Conservation (phyloP, 2,113 vertebrate species). For the Picathartes gymnocephalus region DNA sequence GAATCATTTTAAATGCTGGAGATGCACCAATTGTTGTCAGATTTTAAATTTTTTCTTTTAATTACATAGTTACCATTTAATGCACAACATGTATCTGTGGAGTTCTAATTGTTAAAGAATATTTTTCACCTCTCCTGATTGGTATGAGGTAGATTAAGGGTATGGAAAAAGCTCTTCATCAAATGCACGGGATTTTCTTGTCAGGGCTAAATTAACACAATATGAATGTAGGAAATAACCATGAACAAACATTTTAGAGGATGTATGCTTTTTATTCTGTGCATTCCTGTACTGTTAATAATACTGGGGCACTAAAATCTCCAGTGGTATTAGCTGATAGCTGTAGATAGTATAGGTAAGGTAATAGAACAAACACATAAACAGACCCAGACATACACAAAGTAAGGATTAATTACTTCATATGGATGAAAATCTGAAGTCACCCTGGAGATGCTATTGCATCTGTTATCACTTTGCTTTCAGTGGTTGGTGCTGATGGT, state of each 20-base stretch:
- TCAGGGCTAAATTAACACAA: background rate
- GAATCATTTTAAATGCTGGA: constrained; percentile 85
- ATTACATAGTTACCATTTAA: constrained; percentile 77
- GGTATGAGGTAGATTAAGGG: background rate
- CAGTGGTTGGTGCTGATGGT: background rate
- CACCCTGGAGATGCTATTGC: constrained; percentile 32
- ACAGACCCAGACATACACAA: background rate
- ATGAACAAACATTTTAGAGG: background rate
- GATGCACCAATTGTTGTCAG: constrained; percentile 86
- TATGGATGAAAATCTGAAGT: constrained; percentile 27
- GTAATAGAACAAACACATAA: background rate
- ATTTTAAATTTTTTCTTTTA: constrained; percentile 86
- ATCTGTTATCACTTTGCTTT: constrained; percentile 32
- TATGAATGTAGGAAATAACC: background rate
- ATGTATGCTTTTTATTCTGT: background rate
- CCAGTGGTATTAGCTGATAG: background rate
- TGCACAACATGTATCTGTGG: constrained; percentile 64
- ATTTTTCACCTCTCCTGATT: constrained; percentile 16
- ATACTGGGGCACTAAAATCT: background rate
- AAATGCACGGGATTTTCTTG: background rate
- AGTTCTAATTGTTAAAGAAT: constrained; percentile 56
- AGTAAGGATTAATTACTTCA: constrained; percentile 29
- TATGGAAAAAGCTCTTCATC: background rate
- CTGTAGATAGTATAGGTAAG: background rate
- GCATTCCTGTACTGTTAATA: background rate